A percentile compares a stretch with the other conserved stretches of the same genome.
Evolutionary conservation across 2,888 invertebrate species (phyloP).

Genomic region (Cephus spinipes): DNA sequence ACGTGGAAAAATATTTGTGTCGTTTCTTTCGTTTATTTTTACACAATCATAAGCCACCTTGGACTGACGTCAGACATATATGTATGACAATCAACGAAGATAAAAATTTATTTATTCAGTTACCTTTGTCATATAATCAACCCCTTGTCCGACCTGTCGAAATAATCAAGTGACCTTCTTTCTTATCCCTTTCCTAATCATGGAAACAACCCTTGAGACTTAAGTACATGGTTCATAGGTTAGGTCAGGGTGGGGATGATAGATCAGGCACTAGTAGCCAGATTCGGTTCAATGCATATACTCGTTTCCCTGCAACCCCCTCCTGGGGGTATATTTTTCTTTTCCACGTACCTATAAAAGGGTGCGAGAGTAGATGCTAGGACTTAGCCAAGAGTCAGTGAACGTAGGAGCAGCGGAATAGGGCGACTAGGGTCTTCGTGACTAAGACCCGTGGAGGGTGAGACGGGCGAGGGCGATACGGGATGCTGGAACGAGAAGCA

Average conservation of each 20-base stretch:
- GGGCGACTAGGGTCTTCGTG: background rate
- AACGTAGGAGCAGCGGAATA: background rate
- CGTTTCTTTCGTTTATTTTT: background rate
- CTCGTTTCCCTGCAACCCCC: background rate
- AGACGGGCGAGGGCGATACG: constrained; percentile 1
- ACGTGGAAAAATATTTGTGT: background rate
- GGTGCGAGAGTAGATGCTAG: background rate
- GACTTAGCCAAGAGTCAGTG: background rate
- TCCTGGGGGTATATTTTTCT: background rate
- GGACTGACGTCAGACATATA: background rate
- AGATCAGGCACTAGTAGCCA: background rate
- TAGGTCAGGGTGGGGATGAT: background rate
- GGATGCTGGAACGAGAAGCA: constrained; percentile 25
- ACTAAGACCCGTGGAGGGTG: background rate
- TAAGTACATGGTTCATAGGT: background rate
- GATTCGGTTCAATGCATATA: background rate
- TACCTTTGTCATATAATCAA: background rate
- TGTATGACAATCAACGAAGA: background rate
- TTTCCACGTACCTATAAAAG: background rate
- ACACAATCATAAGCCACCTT: background rate
- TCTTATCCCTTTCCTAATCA: background rate
- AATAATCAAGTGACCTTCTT: background rate
- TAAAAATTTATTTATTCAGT: background rate
- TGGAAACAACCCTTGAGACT: background rate
- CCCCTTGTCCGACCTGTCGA: background rate